These are phyloP conservation scores for Aphidius gifuensis DNA, from an alignment of 1,140 invertebrate species.

Conservation along the genomic window DNA sequence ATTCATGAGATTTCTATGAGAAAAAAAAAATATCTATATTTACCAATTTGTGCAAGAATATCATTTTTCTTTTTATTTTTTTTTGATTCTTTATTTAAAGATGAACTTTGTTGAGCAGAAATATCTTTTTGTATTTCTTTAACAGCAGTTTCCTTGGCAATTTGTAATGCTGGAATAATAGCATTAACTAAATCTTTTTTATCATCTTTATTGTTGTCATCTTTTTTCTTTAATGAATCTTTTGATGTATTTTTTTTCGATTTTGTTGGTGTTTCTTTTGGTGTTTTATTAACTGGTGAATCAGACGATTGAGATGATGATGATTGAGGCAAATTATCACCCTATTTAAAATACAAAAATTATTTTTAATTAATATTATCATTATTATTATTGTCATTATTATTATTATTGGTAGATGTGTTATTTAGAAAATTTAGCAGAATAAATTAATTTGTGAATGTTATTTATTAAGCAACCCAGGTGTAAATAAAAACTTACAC, in stretches of 20 bases:
- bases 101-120: conserved; percentile 21
- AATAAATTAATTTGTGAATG: neutral
- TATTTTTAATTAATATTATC: neutral
- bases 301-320: conserved; percentile 28
- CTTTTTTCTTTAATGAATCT: conserved; percentile 33
- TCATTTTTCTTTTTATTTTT: conserved; percentile 58
- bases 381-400: neutral
- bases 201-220: conserved; percentile 37
- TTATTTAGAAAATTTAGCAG: neutral
- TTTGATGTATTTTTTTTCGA: conserved; percentile 43
- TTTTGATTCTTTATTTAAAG: conserved; percentile 52
- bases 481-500: conserved; percentile 40
- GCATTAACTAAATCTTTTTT: conserved; percentile 19
- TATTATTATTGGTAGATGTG: neutral
- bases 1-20: conserved; percentile 18
- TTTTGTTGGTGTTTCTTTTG: conserved; percentile 47
- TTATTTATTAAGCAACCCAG: neutral
- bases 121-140: conserved; percentile 32
- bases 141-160: conserved; percentile 31
- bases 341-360: conserved; percentile 31
- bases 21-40: conserved; percentile 19
- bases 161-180: conserved; percentile 17
- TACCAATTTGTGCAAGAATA: conserved; percentile 55
- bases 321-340: conserved; percentile 44
- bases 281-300: conserved; percentile 40